These are phyloP conservation scores for Anthopleura xanthogrammica DNA, from an alignment of 92 coral and sea anemone genomes.

Conservation along the genomic window DNA sequence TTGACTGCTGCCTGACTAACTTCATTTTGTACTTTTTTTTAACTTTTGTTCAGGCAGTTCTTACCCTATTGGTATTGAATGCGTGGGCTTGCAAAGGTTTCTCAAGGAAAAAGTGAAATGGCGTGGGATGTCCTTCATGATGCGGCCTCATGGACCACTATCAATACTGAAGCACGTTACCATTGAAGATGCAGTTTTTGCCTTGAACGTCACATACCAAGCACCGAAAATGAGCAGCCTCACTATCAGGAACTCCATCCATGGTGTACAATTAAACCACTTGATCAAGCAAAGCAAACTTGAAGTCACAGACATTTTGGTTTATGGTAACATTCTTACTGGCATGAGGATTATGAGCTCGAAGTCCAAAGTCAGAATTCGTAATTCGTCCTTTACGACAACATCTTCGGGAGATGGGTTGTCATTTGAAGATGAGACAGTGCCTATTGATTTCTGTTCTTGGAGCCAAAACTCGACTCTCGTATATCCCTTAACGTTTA, in stretches of 20 bases:
- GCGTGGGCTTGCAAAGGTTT: too few species aligned
- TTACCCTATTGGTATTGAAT: slow-evolving; percentile 2
- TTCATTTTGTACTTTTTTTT: too few species aligned
- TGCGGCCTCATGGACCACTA: too few species aligned
- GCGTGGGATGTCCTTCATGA: too few species aligned
- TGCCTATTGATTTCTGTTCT: background rate
- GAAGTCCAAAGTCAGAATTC: background rate
- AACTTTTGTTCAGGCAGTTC: background rate
- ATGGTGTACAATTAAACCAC: background rate
- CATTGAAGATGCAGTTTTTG: background rate
- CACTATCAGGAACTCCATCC: background rate
- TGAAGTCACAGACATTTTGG: background rate
- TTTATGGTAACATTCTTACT: background rate
- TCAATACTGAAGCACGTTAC: background rate
- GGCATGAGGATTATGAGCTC: background rate
- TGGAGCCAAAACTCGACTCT: background rate
- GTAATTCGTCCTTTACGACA: background rate
- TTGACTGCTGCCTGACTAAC: too few species aligned
- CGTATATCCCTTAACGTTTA: background rate
- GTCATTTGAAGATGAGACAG: background rate
- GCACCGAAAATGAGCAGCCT: background rate
- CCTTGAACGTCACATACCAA: background rate
- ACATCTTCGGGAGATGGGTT: background rate
- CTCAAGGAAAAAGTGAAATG: too few species aligned
- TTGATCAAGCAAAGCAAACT: background rate